Percentiles rank a stretch among this genome's conserved stretches.
These are phyloP conservation scores for Andrena cerasifolii DNA, from an alignment of 1,140 invertebrate genomes.

Conservation along the genomic window DNA sequence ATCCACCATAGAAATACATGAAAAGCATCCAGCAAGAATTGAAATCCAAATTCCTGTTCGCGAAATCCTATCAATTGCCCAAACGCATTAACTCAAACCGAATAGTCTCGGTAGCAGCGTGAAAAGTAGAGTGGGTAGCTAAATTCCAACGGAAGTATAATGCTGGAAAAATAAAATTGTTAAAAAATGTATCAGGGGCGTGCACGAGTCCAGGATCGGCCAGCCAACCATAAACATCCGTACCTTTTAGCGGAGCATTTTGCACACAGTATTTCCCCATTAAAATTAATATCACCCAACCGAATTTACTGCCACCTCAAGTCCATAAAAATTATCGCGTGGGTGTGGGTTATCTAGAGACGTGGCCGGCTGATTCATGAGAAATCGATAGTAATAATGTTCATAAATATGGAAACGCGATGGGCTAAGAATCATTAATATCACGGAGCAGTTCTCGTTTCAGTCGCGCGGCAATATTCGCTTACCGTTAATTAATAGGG, in stretches of 20 bases:
- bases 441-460: constrained; percentile 29
- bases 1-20: no score
- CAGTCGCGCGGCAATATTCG: constrained; percentile 1
- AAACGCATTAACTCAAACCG: no score
- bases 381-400: constrained; percentile 41
- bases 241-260: constrained; percentile 6
- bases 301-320: constrained; percentile 5
- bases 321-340: constrained; percentile 29
- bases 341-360: background rate
- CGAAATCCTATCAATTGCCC: no score
- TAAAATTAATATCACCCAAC: constrained; percentile 14
- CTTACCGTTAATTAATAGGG: constrained; percentile 47
- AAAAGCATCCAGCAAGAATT: no score
- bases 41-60: no score
- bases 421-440: constrained; percentile 41
- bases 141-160: no score
- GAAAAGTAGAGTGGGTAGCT: no score
- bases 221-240: constrained; percentile 13
- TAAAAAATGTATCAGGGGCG: background rate
- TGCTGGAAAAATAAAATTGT: background rate
- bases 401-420: constrained; percentile 26
- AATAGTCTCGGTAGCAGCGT: no score
- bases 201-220: background rate
- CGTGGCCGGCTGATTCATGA: constrained; percentile 23
- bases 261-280: background rate